These are phyloP conservation scores for Notothenia coriiceps DNA, from an alignment of 2,113 vertebrate species.

Conservation along the genomic window DNA sequence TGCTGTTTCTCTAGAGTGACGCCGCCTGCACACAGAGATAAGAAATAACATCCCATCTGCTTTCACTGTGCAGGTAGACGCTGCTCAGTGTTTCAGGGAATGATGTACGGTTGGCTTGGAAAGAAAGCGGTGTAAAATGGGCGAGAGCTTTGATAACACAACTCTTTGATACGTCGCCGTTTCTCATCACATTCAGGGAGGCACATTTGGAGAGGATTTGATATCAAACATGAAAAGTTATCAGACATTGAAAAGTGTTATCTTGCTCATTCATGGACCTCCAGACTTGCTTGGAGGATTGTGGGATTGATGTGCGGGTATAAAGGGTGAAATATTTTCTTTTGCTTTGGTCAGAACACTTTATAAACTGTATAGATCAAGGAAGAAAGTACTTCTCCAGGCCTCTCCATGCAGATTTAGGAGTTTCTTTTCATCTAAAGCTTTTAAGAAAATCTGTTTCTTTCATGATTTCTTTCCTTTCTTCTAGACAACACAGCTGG, in stretches of 20 bases:
- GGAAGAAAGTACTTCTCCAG: constrained; percentile 12
- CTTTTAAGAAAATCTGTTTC: background rate
- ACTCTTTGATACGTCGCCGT: constrained; percentile 44
- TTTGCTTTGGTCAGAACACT: constrained; percentile 28
- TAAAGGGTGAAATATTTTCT: constrained; percentile 4
- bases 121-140: constrained; percentile 22
- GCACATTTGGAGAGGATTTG: constrained; percentile 12
- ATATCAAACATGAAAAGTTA: constrained; percentile 49
- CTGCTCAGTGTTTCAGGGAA: constrained; percentile 6
- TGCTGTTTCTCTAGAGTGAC: constrained; percentile 27
- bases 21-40: constrained; percentile 34
- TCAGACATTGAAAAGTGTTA: constrained; percentile 29
- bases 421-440: background rate
- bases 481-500: constrained; percentile 95
- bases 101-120: constrained; percentile 12
- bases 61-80: background rate
- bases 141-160: constrained; percentile 41
- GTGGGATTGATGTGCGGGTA: constrained; percentile 43
- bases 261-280: constrained; percentile 18
- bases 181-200: constrained; percentile 36
- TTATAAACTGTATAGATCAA: constrained; percentile 31
- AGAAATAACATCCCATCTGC: constrained; percentile 13
- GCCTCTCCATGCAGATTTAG: constrained; percentile 1
- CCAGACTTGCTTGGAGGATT: background rate
- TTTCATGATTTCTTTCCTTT: background rate